Conservation (phyloP, 1,140 invertebrate species). For the Leucophenga varia region DNA sequence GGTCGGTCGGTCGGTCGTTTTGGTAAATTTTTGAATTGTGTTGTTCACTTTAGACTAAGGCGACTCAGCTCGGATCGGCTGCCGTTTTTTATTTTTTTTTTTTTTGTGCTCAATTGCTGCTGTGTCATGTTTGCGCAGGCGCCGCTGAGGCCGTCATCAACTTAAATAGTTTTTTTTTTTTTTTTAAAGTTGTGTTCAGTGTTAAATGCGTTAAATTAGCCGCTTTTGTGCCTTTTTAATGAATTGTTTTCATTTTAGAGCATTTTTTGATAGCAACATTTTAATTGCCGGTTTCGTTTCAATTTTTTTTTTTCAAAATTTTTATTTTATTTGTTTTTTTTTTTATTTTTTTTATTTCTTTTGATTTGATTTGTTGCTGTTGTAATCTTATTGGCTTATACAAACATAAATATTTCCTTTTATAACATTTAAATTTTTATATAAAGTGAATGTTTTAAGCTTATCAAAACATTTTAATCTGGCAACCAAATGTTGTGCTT, state of each 20-base stretch:
- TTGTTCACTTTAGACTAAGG: no score
- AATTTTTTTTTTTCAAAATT: not conserved
- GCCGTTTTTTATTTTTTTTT: not conserved
- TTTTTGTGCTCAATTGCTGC: constrained; percentile 14
- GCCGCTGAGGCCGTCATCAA: constrained; percentile 10
- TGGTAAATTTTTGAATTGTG: no score
- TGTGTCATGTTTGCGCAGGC: constrained; percentile 30
- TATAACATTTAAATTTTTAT: no score
- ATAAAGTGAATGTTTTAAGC: no score
- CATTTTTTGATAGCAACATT: constrained; percentile 1
- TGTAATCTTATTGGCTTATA: no score
- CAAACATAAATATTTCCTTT: no score
- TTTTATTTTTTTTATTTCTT: constrained; percentile 22
- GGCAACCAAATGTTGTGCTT: no score
- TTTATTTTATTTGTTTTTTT: constrained; percentile 18
- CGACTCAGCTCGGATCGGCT: no score
- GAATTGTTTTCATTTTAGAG: constrained; percentile 9
- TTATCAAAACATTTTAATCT: no score
- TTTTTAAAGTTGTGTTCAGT: constrained; percentile 28
- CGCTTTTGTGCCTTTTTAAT: constrained; percentile 31
- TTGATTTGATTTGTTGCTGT: constrained; percentile 20
- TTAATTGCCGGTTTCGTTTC: not conserved
- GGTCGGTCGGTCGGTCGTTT: no score
- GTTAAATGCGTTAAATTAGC: constrained; percentile 51
- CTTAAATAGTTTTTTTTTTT: no score